These are phyloP conservation scores for Leucoma salicis DNA, from an alignment of 2,888 invertebrate genomes.

Conservation along the genomic window DNA sequence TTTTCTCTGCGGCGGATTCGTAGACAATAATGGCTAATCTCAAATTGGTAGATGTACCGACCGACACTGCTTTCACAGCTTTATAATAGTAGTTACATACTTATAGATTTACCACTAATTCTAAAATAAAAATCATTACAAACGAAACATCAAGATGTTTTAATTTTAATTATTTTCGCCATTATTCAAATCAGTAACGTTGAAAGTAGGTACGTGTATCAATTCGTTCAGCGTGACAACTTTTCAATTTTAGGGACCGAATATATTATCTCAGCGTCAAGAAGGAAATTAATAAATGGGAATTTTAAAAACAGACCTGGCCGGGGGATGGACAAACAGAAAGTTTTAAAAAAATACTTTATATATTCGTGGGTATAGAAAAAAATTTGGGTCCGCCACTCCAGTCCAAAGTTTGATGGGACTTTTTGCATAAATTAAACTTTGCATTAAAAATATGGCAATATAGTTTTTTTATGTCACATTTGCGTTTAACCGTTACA, in stretches of 20 bases:
- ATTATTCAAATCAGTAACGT: slow-evolving; percentile 50
- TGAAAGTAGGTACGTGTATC: slow-evolving; percentile 35
- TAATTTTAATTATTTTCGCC: slow-evolving; percentile 37
- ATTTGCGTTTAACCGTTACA: not conserved
- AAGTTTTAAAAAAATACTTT: slow-evolving; percentile 34
- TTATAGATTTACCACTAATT: not conserved
- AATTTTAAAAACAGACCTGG: slow-evolving; percentile 43
- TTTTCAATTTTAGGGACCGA: slow-evolving; percentile 49
- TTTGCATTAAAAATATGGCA: slow-evolving; percentile 16
- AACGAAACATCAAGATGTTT: slow-evolving; percentile 14
- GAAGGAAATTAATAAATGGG: slow-evolving; percentile 53
- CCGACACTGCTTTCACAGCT: no score
- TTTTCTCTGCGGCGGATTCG: no score
- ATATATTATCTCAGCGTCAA: slow-evolving; percentile 49
- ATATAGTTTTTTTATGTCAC: no score
- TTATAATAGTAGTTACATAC: not conserved
- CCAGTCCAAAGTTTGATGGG: slow-evolving; percentile 30
- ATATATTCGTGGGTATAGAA: slow-evolving; percentile 31
- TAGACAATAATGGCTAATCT: no score
- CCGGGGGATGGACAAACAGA: slow-evolving; percentile 33
- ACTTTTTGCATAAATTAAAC: slow-evolving; percentile 54
- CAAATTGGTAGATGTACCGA: no score
- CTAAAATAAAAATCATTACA: not conserved
- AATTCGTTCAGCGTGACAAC: slow-evolving; percentile 38
- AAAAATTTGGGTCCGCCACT: slow-evolving; percentile 20